Evolutionary conservation across 2,888 invertebrate species (phyloP), one percentile per base, ranked within the genome.

Genomic region (Therioaphis trifolii): DNA sequence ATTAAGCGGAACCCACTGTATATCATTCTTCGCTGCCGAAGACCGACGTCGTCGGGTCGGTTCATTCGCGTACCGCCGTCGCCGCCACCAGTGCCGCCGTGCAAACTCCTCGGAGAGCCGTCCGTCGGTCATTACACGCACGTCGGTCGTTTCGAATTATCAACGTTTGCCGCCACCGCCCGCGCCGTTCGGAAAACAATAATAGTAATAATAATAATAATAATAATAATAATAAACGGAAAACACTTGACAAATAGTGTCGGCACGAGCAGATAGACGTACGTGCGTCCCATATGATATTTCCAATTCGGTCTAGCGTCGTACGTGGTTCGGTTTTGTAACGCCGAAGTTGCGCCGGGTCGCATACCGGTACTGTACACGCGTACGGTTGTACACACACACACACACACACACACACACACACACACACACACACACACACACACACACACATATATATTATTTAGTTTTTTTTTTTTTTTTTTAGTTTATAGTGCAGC

Each of bases 171-270:
- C 12, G 55, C 55, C 55, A 21, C 55, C 43, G 43, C 43, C 43
- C 7, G 11, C 43, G 43, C 43, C 55, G 55, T 55, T 21, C n/a
- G 55, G 21, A 21, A 55, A 55, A 55, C 21, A 55, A 55, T 55
- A 55, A 55, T 55, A 55, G 21, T n/a, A 52, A 52, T 52, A 52
- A 52, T n/a, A 52, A 1, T n/a, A 52, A 3, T 21, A 55, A 55
- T 55, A 55, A n/a, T 55, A 72, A 72, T 29, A 71, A 49, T 71
- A 71, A 71, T 71, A 71, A 71, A 49, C 71, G 18, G 71, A 71
- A 71, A 72, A 71, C 71, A 71, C 71, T 71, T 40, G 27, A 71
- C 49, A 46, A 49, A 71, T 14, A 29, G 29, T 49, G 49, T 29
- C 43, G 72, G 71, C 71, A 5, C 46, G 71, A 21, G 40, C 15